A percentile compares a stretch with the other conserved stretches of the same genome.
Evolutionary conservation across 2,888 invertebrate species (phyloP).

Genomic region (Lymantria dispar): DNA sequence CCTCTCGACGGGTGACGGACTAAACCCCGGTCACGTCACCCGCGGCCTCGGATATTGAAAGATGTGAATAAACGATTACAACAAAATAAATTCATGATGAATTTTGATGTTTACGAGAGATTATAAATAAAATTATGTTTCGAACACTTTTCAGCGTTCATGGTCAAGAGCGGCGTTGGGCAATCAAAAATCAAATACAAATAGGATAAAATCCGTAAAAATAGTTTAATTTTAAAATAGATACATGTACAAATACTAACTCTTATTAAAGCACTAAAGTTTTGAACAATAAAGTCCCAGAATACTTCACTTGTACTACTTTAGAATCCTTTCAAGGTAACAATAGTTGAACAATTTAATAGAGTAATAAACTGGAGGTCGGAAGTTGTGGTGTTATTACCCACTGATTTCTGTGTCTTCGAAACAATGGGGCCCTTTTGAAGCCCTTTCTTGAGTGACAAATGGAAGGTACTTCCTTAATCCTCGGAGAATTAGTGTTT

Average conservation of each 20-base stretch:
- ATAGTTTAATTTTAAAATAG: no score
- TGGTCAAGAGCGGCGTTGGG: no score
- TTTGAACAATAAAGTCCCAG: conserved; percentile 5
- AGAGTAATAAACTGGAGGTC: conserved; percentile 13
- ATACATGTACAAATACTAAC: background rate
- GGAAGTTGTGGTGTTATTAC: conserved; percentile 38
- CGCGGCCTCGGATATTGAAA: no score
- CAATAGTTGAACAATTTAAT: conserved; percentile 24
- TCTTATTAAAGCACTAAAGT: conserved; percentile 1
- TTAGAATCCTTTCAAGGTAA: conserved; percentile 22
- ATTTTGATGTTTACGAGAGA: no score
- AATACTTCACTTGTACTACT: background rate
- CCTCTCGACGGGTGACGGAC: no score
- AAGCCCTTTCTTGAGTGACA: conserved; percentile 70
- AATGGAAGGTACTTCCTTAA: conserved; percentile 72
- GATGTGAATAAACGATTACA: no score
- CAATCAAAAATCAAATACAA: no score
- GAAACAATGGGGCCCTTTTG: conserved; percentile 61
- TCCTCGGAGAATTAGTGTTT: conserved; percentile 47
- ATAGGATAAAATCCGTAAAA: no score
- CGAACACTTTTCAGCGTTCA: no score
- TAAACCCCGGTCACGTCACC: no score
- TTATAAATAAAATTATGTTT: no score
- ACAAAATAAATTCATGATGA: no score
- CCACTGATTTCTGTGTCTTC: conserved; percentile 57